phyloP scores from a whole-genome alignment of 92 coral and sea anemone species.

The Phymanthus crucifer region DNA sequence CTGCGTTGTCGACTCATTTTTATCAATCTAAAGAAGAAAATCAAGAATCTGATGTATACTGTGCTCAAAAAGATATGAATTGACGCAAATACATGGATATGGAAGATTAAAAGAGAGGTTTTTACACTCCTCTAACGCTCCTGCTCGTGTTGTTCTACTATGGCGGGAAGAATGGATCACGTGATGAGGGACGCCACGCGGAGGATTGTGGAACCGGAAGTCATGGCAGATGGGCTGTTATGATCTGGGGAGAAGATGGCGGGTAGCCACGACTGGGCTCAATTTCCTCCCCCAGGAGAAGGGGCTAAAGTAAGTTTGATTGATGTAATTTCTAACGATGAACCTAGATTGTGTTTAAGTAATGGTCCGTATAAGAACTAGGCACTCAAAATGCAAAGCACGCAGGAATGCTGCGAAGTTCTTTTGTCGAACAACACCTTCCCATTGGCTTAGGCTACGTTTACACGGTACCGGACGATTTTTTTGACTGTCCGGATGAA shows the following conservation, averaged over 20 bases:
- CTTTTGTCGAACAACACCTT: no score
- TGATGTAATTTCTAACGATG: neutral
- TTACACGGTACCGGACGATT: no score
- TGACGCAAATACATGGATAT: no score
- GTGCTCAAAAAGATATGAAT: neutral
- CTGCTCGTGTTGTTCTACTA: neutral
- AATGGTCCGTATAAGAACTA: no score
- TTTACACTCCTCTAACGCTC: neutral
- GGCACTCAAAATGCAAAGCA: no score
- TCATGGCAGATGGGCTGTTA: neutral
- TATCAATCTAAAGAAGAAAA: neutral
- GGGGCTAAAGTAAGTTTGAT: neutral
- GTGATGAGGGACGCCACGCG: neutral
- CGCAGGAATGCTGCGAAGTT: no score
- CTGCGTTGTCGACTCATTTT: conserved; percentile 35
- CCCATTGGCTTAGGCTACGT: no score
- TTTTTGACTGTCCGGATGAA: no score
- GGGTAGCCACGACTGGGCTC: conserved; percentile 36
- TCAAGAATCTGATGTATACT: neutral
- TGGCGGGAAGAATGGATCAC: conserved; percentile 23
- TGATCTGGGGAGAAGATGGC: conserved; percentile 20
- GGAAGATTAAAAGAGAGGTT: neutral
- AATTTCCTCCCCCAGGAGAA: conserved; percentile 8
- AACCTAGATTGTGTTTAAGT: no score
- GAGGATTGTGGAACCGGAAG: conserved; percentile 34